Conservation (phyloP, 2,797 vertebrate species). For the Sebastolobus altivelis region DNA sequence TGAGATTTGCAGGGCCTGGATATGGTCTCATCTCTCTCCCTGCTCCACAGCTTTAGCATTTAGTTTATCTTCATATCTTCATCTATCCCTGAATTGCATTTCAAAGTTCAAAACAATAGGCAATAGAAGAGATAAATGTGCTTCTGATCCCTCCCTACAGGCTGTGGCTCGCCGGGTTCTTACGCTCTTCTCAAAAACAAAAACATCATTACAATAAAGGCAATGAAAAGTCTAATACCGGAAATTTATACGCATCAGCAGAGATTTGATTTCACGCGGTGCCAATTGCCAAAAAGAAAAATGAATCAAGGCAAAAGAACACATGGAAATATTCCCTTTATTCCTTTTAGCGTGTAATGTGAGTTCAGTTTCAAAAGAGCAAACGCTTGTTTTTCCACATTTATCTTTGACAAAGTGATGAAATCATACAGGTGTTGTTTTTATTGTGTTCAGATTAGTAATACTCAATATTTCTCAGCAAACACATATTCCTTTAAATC, state of each 20-base stretch:
- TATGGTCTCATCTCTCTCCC: conserved; percentile 60
- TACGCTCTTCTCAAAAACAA: conserved; percentile 52
- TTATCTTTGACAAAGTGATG: neutral
- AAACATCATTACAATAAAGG: conserved; percentile 62
- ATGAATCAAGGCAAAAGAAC: conserved; percentile 36
- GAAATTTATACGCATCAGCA: conserved; percentile 54
- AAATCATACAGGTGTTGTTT: neutral
- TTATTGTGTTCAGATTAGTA: neutral
- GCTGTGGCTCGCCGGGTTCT: conserved; percentile 58
- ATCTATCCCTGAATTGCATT: conserved; percentile 75
- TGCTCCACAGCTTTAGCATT: conserved; percentile 65
- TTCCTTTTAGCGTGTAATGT: conserved; percentile 19
- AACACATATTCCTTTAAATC: no score
- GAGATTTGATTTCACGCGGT: conserved; percentile 60
- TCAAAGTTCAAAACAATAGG: conserved; percentile 71
- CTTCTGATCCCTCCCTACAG: conserved; percentile 76
- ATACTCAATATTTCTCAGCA: neutral
- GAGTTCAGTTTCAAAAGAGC: conserved; percentile 11
- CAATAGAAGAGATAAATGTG: conserved; percentile 70
- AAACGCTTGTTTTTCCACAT: neutral
- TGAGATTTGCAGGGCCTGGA: conserved; percentile 78
- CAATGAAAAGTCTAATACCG: conserved; percentile 62
- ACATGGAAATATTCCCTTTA: conserved; percentile 32
- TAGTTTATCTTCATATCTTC: conserved; percentile 69
- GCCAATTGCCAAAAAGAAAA: conserved; percentile 40